Conservation (phyloP, 64 coral and sea anemone species). For the Anthopleura sola region DNA sequence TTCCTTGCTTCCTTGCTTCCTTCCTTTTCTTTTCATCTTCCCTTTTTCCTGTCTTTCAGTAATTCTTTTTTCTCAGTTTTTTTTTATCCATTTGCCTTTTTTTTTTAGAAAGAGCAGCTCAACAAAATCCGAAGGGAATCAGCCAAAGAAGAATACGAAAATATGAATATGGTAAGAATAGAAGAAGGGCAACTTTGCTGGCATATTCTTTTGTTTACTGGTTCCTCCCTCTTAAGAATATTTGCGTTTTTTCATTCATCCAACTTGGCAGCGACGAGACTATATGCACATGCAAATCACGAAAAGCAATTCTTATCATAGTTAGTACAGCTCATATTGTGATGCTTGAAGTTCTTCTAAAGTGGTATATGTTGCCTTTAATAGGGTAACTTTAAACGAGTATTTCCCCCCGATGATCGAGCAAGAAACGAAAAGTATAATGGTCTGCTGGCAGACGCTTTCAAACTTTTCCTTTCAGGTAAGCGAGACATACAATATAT, state of each 20-base stretch:
- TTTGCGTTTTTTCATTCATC: too few relatives aligned
- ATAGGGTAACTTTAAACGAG: slow-evolving; percentile 86
- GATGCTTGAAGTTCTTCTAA: neutral
- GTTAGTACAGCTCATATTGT: too few relatives aligned
- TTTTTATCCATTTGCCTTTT: neutral
- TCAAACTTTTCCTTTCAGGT: slow-evolving; percentile 92
- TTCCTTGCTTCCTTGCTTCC: too few relatives aligned
- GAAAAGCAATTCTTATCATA: too few relatives aligned
- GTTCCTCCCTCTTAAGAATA: too few relatives aligned
- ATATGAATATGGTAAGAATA: slow-evolving; percentile 79
- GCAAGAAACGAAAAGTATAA: slow-evolving; percentile 69
- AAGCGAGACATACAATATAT: neutral
- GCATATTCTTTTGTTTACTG: neutral
- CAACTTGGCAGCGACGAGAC: too few relatives aligned
- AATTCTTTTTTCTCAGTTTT: too few relatives aligned
- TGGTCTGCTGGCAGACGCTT: slow-evolving; percentile 83
- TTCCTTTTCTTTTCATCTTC: too few relatives aligned
- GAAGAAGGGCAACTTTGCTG: neutral
- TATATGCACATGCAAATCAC: too few relatives aligned
- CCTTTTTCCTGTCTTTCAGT: too few relatives aligned
- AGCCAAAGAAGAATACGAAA: slow-evolving; percentile 86
- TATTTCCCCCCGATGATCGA: slow-evolving; percentile 78
- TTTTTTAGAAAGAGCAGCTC: slow-evolving; percentile 71
- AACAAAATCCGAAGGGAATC: slow-evolving; percentile 72
- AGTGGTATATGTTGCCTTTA: neutral